Evolutionary conservation across 1,140 invertebrate genomes (phyloP).

Genomic region (Drosophila ficusphila): DNA sequence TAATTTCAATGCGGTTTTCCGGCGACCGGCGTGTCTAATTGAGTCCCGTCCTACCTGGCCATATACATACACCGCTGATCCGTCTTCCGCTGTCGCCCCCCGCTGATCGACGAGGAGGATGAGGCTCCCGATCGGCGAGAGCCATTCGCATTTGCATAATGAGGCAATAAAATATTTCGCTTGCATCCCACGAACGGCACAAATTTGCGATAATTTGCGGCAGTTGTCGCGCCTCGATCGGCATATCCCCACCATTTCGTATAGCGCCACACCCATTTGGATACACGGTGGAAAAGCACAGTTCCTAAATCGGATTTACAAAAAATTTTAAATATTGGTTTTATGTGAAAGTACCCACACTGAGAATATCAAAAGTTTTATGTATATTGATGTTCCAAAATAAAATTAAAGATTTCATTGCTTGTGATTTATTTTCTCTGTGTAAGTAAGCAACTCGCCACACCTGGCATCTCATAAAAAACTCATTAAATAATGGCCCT

Average conservation of each 20-base stretch:
- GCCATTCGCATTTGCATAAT: slow-evolving; percentile 79
- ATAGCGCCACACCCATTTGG: slow-evolving; percentile 41
- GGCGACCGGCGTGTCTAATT: slow-evolving; percentile 64
- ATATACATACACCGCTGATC: slow-evolving; percentile 1
- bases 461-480: slow-evolving; percentile 73
- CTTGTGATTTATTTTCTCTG: slow-evolving; percentile 1
- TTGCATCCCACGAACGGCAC: slow-evolving; percentile 74
- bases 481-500: slow-evolving; percentile 78
- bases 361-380: too few relatives aligned
- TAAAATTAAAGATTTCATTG: too few relatives aligned
- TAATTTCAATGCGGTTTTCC: slow-evolving; percentile 81
- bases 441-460: slow-evolving; percentile 42
- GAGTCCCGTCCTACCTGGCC: slow-evolving; percentile 34
- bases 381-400: too few relatives aligned
- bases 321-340: background rate
- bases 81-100: slow-evolving; percentile 3
- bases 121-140: slow-evolving; percentile 43
- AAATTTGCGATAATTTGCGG: slow-evolving; percentile 81
- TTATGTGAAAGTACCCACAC: too few relatives aligned
- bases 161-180: slow-evolving; percentile 82
- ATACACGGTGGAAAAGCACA: slow-evolving; percentile 7
- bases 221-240: slow-evolving; percentile 78
- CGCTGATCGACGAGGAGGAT: too few relatives aligned
- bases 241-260: slow-evolving; percentile 29
- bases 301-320: too few relatives aligned